Conservation (phyloP, 2,797 vertebrate species). For the Balearica regulorum region DNA sequence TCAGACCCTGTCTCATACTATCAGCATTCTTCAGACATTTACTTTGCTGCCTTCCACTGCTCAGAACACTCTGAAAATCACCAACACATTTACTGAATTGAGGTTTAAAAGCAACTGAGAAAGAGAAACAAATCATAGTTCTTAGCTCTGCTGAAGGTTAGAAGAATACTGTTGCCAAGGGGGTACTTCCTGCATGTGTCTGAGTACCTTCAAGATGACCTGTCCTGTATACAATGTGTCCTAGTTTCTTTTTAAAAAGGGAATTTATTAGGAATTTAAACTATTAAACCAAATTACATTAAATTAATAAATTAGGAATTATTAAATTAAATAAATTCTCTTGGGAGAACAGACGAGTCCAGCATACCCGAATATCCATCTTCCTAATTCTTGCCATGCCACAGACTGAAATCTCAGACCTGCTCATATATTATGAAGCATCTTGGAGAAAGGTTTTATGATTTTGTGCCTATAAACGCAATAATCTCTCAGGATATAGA, state of each 20-base stretch:
- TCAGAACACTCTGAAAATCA: slow-evolving; percentile 25
- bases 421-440: slow-evolving; percentile 33
- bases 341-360: neutral
- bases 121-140: neutral
- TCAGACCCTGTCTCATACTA: neutral
- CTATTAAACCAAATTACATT: no score
- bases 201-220: neutral
- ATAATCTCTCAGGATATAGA: neutral
- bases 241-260: neutral
- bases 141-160: neutral
- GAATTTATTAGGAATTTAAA: neutral
- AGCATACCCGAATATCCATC: neutral
- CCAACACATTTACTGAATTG: neutral
- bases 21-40: neutral
- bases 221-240: neutral
- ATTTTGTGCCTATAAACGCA: neutral
- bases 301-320: no score
- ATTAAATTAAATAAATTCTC: neutral
- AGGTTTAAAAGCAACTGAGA: slow-evolving; percentile 18
- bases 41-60: neutral
- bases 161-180: neutral
- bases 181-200: neutral
- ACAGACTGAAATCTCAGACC: slow-evolving; percentile 32
- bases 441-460: slow-evolving; percentile 6
- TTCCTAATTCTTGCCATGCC: slow-evolving; percentile 20